Evolutionary conservation across 1,140 invertebrate genomes (phyloP), one percentile per base, ranked within the genome.

Genomic region (Tetragonula clypearis): DNA sequence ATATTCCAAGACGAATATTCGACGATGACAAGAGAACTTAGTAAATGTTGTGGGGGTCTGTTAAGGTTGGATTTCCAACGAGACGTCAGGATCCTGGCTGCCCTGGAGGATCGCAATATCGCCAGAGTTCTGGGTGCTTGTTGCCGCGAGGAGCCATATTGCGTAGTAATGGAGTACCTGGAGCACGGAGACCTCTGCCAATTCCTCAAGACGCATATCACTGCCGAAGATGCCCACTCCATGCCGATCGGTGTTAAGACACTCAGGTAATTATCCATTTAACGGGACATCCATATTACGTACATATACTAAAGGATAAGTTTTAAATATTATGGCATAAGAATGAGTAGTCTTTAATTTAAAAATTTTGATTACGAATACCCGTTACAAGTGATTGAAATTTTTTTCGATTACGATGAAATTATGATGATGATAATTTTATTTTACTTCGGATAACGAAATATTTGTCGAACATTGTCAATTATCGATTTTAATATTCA

Each of bases 111-210:
- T 92, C 96, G 96, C 1, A 98, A 99, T 94, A 97, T 99, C 79
- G 97, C 98, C 11, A 96, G 98, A 41, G 98, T 99, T 15, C 93
- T 99, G 62, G 98, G 98, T 6, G 97, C 98, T 72, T 98, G 98
- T 93, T 97, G 97, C 72, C 94, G 96, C 66, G 97, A 98, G 80
- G 97, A 98, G 87, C 98, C 98, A 0, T 95, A 97, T 26, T 98
- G 97, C 91, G 98, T 99, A 86, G 96, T 99, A 4, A 97, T 99
- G 91, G 98, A 99, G 94, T 99, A 99, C 94, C 95, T 98, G 90
- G 98, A 98, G 90, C 96, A 98, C 87, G 98, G 98, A 14, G 98
- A 99, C 95, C 96, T 99, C 69, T 97, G 98, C 93, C 97, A 98
- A 93, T 98, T 98, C 93, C 95, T 98, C 19, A 96, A 96, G 90